Evolutionary conservation across 1,140 invertebrate species (phyloP).

Genomic region (Meloidogyne floridensis): DNA sequence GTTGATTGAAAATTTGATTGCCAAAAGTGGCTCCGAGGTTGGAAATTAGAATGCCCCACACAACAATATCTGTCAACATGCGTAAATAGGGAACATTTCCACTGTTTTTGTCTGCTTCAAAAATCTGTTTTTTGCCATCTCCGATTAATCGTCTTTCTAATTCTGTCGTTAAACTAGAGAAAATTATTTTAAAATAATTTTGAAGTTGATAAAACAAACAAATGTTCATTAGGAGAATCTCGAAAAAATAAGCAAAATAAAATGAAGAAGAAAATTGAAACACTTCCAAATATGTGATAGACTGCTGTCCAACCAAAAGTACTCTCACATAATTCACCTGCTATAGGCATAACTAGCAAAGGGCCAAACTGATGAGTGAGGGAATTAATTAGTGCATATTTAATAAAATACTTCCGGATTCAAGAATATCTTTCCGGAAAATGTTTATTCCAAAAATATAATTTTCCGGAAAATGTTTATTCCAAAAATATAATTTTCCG

Average conservation of each 20-base stretch:
- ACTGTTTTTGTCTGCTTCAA: neutral
- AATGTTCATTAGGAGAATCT: constrained; percentile 4
- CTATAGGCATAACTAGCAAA: neutral
- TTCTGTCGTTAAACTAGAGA: neutral
- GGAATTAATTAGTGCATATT: too few species aligned
- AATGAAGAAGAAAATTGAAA: neutral
- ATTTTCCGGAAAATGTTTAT: too few species aligned
- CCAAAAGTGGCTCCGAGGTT: neutral
- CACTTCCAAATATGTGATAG: neutral
- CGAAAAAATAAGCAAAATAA: neutral
- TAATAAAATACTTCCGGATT: too few species aligned
- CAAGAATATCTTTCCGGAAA: too few species aligned
- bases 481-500: too few species aligned
- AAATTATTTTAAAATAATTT: neutral
- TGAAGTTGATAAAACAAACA: neutral
- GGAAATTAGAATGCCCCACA: neutral
- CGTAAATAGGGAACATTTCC: neutral
- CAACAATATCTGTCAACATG: neutral
- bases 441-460: too few species aligned
- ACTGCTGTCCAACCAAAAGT: neutral
- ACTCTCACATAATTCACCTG: neutral
- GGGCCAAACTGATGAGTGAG: neutral
- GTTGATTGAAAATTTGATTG: neutral
- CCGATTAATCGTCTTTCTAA: neutral
- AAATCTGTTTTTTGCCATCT: neutral